Conservation (phyloP, 1,140 invertebrate species). For the Procambarus virginalis region DNA sequence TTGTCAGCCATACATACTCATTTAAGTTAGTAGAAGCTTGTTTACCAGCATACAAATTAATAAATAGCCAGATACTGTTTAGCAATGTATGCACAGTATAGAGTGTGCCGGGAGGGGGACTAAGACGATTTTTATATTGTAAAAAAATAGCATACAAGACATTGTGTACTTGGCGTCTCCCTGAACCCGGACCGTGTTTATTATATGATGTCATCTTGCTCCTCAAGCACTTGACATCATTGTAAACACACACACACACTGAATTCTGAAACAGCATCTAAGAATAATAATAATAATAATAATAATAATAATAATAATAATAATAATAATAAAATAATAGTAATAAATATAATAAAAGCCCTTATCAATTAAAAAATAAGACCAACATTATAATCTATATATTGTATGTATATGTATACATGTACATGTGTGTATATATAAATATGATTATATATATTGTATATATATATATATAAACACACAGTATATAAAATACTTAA, state of each 20-base stretch:
- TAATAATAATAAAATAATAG: not conserved
- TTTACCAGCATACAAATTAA: slow-evolving; percentile 14
- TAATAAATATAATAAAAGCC: not conserved
- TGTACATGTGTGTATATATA: too few species aligned
- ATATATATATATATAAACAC: too few species aligned
- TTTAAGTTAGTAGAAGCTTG: slow-evolving; percentile 27
- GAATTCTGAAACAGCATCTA: slow-evolving; percentile 36
- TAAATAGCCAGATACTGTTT: slow-evolving; percentile 7
- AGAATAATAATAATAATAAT: not conserved
- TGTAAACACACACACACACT: not conserved
- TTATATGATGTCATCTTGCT: not conserved
- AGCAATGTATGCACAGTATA: slow-evolving; percentile 3
- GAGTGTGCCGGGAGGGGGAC: slow-evolving; percentile 11
- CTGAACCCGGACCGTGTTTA: slow-evolving; percentile 8
- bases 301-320: not conserved
- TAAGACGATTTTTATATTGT: not conserved
- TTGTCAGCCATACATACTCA: slow-evolving; percentile 19
- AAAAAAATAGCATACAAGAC: not conserved
- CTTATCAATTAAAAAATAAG: too few species aligned
- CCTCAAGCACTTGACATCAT: not conserved
- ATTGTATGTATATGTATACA: too few species aligned
- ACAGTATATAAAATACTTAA: not conserved
- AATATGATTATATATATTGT: too few species aligned
- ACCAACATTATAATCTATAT: too few species aligned
- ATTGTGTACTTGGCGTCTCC: not conserved